Base-by-base conservation (phyloP, 2,797 vertebrate species). In the Prunella strophiata region DNA sequence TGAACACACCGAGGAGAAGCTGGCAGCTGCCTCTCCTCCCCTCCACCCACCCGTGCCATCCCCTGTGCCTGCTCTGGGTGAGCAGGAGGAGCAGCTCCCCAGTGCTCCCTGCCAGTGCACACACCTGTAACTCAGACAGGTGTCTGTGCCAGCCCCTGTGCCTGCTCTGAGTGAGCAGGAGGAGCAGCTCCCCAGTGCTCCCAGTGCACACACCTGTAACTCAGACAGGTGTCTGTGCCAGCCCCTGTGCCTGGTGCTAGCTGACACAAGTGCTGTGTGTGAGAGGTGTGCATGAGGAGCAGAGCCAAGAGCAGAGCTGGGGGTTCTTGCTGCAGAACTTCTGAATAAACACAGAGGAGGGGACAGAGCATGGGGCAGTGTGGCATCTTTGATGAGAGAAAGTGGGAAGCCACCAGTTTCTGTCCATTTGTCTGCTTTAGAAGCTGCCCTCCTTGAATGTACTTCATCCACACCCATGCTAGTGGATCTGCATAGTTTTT, bases 1-100 rank as follows among this genome's bases (percentile, higher is more conserved):
- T 61, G 52, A 91, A 42, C 62, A 73, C 61, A 55, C 16, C 0
- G 0, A 68, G 38, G 34, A 68, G 32, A 8, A 50, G 47, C 26
- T 6, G 0, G 15, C 30, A 1, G 3, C 30, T 2, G 17, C 57
- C 36, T 36, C 26, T 48, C 30, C 36, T 71, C 16, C 57, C 40
- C 22, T 52, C 15, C 18, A 34, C 6, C 25, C 29, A 3, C 15
- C n/a, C 0, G 0, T 23, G 54, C 27, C 10, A 1, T 25, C 32
- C 51, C 54, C 51, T 0, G 0, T 62, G 55, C 65, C 42, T 73
- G 36, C 86, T 55, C 27, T 17, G 1, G 4, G 50, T 1, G 26
- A 26, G 78, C 54, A 40, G 78, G 36, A 58, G 54, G 19, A 86
- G 74, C n/a, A 83, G 65, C 61, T 86, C 38, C 7, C 65, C 25